Percentiles rank a stretch among this genome's conserved stretches.
Evolutionary conservation across 2,888 invertebrate species (phyloP).

Genomic region (Rotaria macrura): DNA sequence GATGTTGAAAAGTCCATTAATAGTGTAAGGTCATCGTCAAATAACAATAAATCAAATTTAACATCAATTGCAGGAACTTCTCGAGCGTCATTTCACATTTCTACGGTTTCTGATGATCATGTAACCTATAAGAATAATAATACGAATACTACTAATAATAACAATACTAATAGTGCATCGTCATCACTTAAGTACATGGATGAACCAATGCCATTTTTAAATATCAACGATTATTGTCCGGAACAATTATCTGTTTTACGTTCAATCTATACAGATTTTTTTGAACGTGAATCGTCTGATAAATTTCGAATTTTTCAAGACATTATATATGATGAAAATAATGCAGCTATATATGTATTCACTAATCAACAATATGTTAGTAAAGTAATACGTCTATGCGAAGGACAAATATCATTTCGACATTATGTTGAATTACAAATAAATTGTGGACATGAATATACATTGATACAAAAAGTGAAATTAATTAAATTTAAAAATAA

Average conservation of each 20-base stretch:
- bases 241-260: conserved; percentile 2
- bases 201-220: neutral
- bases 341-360: neutral
- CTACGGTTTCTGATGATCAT: neutral
- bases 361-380: conserved; percentile 16
- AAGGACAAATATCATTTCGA: conserved; percentile 13
- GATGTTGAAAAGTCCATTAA: neutral
- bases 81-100: neutral
- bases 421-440: conserved; percentile 19
- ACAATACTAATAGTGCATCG: neutral
- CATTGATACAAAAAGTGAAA: conserved; percentile 16
- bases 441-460: neutral
- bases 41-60: neutral
- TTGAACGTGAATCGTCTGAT: conserved; percentile 10
- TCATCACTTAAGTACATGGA: neutral
- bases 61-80: neutral
- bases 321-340: neutral
- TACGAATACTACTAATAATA: too few species aligned
- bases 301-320: conserved; percentile 19
- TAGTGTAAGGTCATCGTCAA: neutral
- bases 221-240: conserved; percentile 7
- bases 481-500: neutral
- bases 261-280: conserved; percentile 13
- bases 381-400: conserved; percentile 1
- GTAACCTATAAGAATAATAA: neutral